Evolutionary conservation across 2,113 vertebrate species (phyloP), one percentile per base, ranked within the genome.

Genomic region (Agapornis roseicollis): DNA sequence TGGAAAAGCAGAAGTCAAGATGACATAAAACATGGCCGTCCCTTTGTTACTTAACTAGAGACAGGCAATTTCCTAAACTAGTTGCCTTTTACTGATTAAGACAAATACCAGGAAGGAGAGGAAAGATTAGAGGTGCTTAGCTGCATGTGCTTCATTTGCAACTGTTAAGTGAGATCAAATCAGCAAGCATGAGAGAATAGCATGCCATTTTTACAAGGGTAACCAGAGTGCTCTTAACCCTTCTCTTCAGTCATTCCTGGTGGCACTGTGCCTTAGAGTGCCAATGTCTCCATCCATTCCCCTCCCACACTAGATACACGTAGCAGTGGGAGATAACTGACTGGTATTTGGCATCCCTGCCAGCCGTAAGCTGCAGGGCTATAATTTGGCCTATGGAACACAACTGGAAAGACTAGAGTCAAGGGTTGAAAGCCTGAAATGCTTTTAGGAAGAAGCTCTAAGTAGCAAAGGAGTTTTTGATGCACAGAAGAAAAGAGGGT

Each of bases 111-210:
- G 12, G 47, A 78, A 64, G 29, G n/a, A 80, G 41, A 56, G 23
- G 13, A 64, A 47, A 53, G 41, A 11, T 0, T 41, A 35, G 33
- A 64, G 39, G 16, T 85, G 29, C 33, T 80, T 7, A 52, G 49
- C 35, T 53, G 28, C 19, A 9, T 2, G 19, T 6, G 25, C 31
- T 71, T n/a, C 3, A 0, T 47, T 52, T 0, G 0, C 56, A 42
- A 8, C 25, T n/a, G 25, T 55, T 33, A n/a, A 68, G 20, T 50
- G 19, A 70, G 29, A 88, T 12, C 71, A 86, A 80, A 89, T 88
- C 27, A 74, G 60, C 0, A 2, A 58, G 12, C 0, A 2, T 33
- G 47, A 65, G 41, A 79, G 25, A 55, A 77, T 11, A 41, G 33
- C 17, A 37, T 3, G 2, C 7, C 10, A 13, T 50, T 91, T 91